Conservation (phyloP, 2,797 vertebrate species). For the Falco naumanni region DNA sequence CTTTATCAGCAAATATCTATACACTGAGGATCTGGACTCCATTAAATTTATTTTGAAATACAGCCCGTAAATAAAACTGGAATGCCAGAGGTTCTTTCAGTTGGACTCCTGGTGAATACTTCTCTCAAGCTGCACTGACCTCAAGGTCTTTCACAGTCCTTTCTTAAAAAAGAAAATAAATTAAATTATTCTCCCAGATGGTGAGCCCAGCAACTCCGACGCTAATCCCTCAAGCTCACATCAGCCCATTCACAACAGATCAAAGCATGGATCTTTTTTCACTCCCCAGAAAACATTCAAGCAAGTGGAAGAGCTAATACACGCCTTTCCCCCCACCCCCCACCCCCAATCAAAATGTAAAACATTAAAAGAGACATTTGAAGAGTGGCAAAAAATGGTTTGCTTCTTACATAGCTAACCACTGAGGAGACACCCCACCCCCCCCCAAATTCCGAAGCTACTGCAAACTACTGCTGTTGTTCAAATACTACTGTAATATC, state of each 20-base stretch:
- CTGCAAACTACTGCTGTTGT: background rate
- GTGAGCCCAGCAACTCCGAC: slow-evolving; percentile 29
- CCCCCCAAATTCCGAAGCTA: background rate
- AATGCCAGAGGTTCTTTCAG: background rate
- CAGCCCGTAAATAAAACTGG: background rate
- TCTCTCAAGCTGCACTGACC: slow-evolving; percentile 32
- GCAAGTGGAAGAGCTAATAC: slow-evolving; percentile 13
- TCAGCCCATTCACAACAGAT: slow-evolving; percentile 48
- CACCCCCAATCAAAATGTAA: background rate
- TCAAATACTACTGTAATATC: background rate
- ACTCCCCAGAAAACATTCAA: slow-evolving; percentile 33
- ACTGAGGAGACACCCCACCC: background rate
- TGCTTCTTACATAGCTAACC: background rate
- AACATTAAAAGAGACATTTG: background rate
- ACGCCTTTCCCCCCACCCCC: too few species aligned
- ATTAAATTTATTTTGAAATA: background rate
- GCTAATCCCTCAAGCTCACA: slow-evolving; percentile 38
- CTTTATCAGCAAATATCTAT: background rate
- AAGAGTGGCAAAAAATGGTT: background rate
- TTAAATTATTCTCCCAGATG: slow-evolving; percentile 64
- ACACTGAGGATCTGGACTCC: background rate
- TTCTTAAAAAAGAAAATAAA: slow-evolving; percentile 47
- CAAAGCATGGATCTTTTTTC: slow-evolving; percentile 39
- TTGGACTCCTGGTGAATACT: background rate
- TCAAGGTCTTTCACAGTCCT: background rate